Conservation (phyloP, 1,140 invertebrate species). For the Venustaconcha ellipsiformis region DNA sequence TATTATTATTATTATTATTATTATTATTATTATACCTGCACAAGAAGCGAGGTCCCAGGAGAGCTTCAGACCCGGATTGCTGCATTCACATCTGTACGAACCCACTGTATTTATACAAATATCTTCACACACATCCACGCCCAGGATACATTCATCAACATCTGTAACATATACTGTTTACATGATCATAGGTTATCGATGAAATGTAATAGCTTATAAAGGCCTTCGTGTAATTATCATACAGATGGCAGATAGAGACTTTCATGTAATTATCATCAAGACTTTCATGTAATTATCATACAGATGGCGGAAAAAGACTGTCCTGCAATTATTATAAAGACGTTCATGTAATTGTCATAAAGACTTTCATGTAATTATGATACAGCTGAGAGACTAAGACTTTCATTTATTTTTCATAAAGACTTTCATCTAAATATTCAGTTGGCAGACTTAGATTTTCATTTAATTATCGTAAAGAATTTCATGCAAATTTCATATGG, state of each 20-base stretch:
- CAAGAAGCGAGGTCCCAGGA: conserved; percentile 40
- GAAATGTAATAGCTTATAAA: not conserved
- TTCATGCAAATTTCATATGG: too few relatives aligned
- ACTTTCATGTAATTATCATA: too few relatives aligned
- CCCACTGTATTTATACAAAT: conserved; percentile 38
- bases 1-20: not conserved
- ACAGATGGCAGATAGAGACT: not conserved
- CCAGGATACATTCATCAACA: conserved; percentile 36
- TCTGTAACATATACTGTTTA: conserved; percentile 19
- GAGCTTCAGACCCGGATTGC: conserved; percentile 32
- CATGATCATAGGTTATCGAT: not conserved
- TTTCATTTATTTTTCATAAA: too few relatives aligned
- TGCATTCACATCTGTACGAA: conserved; percentile 35
- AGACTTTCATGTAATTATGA: too few relatives aligned
- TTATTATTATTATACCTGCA: conserved; percentile 22
- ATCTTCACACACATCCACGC: conserved; percentile 30
- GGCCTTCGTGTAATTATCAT: not conserved
- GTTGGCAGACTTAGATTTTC: too few relatives aligned
- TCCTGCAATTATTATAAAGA: too few relatives aligned
- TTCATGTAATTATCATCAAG: not conserved
- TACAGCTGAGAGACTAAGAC: too few relatives aligned
- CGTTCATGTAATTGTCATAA: too few relatives aligned
- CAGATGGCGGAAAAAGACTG: too few relatives aligned
- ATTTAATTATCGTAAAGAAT: too few relatives aligned
- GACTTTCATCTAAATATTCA: too few relatives aligned